These are phyloP conservation scores for Lapara coniferarum DNA, from an alignment of 2,888 invertebrate genomes.

Conservation along the genomic window DNA sequence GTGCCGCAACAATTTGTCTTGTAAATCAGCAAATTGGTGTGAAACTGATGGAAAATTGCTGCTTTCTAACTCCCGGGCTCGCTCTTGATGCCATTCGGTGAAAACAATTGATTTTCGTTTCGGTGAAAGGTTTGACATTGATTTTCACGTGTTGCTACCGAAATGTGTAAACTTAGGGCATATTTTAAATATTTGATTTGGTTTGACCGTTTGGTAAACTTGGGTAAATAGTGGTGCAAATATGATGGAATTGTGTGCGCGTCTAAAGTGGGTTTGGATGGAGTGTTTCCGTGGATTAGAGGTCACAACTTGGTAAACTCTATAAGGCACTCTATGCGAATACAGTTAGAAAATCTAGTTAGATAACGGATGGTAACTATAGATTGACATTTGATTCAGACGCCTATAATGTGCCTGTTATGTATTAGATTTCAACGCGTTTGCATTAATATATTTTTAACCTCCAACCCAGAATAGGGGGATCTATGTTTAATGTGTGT, in stretches of 20 bases:
- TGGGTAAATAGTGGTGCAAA: not conserved
- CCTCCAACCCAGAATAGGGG: no score
- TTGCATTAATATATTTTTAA: not conserved
- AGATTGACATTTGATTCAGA: no score
- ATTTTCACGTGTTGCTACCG: not conserved
- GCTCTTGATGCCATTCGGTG: constrained; percentile 52
- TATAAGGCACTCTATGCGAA: no score
- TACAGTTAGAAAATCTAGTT: no score
- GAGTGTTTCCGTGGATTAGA: not conserved
- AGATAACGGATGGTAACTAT: no score
- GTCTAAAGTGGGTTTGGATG: not conserved
- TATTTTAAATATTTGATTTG: constrained; percentile 23
- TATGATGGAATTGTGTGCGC: not conserved
- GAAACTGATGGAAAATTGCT: constrained; percentile 55
- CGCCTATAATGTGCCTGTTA: no score
- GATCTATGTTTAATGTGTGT: no score
- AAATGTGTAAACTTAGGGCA: constrained; percentile 30
- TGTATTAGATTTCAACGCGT: not conserved
- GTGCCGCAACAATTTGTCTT: constrained; percentile 54
- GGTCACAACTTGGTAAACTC: not conserved
- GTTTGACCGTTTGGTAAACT: not conserved
- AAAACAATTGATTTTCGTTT: constrained; percentile 60
- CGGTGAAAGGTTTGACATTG: constrained; percentile 52
- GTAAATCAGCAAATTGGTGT: constrained; percentile 63
- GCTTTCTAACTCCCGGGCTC: constrained; percentile 43